Evolutionary conservation across 2,113 vertebrate genomes (phyloP).

Genomic region (Octodon degus): DNA sequence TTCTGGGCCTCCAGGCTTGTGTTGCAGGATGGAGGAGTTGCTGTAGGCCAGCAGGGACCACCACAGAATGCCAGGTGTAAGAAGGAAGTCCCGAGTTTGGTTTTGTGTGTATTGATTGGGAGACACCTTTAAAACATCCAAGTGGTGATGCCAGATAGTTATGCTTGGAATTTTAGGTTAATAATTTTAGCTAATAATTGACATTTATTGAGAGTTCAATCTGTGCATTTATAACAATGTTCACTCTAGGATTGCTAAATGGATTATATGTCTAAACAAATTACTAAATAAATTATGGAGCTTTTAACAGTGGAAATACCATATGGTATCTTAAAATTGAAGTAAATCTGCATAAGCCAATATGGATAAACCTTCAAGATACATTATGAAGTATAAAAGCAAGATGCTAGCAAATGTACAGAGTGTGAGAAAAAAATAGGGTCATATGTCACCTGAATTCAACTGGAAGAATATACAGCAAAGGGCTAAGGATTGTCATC

Average conservation of each 20-base stretch:
- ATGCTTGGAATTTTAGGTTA: not conserved
- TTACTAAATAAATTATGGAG: not conserved
- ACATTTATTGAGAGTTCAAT: not conserved
- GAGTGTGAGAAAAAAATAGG: not conserved
- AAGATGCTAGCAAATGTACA: not conserved
- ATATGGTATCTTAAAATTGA: not conserved
- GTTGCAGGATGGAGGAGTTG: not conserved
- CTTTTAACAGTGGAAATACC: not conserved
- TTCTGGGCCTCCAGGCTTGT: not conserved
- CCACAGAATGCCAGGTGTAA: not conserved
- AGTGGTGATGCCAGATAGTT: not conserved
- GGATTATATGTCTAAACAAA: not conserved
- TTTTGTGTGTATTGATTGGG: not conserved
- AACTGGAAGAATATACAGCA: not conserved
- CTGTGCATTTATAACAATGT: not conserved
- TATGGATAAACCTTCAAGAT: not conserved
- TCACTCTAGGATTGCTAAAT: not conserved
- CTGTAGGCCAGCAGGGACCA: not conserved
- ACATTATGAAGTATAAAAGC: not conserved
- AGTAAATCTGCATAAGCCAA: not conserved
- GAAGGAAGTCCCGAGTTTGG: not conserved
- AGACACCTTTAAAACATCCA: not conserved
- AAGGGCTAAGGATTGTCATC: not conserved
- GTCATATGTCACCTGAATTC: too few relatives aligned
- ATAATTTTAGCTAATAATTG: not conserved